These are phyloP conservation scores for Drosophila yooni DNA, from an alignment of 2,888 invertebrate species.

Conservation along the genomic window DNA sequence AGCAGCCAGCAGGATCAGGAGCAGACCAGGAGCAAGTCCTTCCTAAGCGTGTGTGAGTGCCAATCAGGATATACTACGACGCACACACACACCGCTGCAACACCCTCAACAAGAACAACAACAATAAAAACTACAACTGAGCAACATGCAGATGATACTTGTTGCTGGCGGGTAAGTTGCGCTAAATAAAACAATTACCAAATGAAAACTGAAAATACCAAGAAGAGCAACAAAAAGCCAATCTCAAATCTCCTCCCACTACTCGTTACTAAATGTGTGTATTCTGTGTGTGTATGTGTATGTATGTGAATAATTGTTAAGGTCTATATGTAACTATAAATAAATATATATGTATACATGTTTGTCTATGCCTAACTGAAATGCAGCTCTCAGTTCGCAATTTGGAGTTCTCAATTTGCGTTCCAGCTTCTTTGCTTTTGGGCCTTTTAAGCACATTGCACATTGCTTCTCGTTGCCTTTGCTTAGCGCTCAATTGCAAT, in stretches of 20 bases:
- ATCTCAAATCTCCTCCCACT: neutral
- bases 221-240: neutral
- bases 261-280: conserved; percentile 17
- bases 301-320: neutral
- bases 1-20: conserved; percentile 39
- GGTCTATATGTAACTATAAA: conserved; percentile 10
- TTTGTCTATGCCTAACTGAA: conserved; percentile 17
- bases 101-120: neutral
- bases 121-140: conserved; percentile 13
- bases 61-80: conserved; percentile 25
- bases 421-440: conserved; percentile 19
- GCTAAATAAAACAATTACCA: neutral
- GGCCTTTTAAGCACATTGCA: conserved; percentile 40
- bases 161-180: conserved; percentile 85
- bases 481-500: conserved; percentile 41
- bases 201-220: neutral
- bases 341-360: conserved; percentile 9
- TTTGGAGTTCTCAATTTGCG: neutral
- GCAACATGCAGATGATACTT: conserved; percentile 85
- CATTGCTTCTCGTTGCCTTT: conserved; percentile 43
- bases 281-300: conserved; percentile 11
- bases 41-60: conserved; percentile 56
- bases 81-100: conserved; percentile 11
- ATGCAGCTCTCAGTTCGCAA: conserved; percentile 4
- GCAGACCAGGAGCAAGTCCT: conserved; percentile 41